These are phyloP conservation scores for Schizotus pectinicornis DNA, from an alignment of 2,888 invertebrate species.

Conservation along the genomic window DNA sequence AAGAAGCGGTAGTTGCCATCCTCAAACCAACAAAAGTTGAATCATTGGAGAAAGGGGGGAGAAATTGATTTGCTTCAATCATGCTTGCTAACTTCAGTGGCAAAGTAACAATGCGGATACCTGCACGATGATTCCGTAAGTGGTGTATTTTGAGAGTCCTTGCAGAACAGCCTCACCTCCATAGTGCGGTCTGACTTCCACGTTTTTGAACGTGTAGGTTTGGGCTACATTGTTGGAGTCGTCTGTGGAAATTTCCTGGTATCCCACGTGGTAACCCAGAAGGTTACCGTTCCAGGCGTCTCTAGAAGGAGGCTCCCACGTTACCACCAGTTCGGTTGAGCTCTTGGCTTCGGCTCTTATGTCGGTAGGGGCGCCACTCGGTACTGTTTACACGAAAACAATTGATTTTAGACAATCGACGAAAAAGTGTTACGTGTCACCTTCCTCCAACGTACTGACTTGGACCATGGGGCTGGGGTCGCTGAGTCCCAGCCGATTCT, in stretches of 20 bases:
- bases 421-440: slow-evolving; percentile 51
- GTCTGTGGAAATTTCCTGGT: slow-evolving; percentile 68
- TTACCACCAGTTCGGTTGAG: slow-evolving; percentile 82
- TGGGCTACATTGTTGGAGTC: slow-evolving; percentile 49
- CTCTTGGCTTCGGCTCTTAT: slow-evolving; percentile 84
- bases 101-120: slow-evolving; percentile 48
- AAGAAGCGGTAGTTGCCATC: no score
- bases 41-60: no score
- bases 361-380: slow-evolving; percentile 82
- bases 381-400: slow-evolving; percentile 62
- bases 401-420: not conserved
- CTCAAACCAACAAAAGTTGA: no score
- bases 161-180: slow-evolving; percentile 72
- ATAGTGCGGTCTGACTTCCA: slow-evolving; percentile 75
- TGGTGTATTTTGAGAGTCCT: slow-evolving; percentile 78
- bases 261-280: slow-evolving; percentile 86
- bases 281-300: slow-evolving; percentile 89
- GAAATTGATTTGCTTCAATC: no score
- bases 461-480: slow-evolving; percentile 85
- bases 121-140: slow-evolving; percentile 83
- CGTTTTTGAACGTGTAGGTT: slow-evolving; percentile 74
- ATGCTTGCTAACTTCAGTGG: no score
- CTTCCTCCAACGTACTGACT: slow-evolving; percentile 85
- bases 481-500: slow-evolving; percentile 87
- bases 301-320: slow-evolving; percentile 86